These are phyloP conservation scores for Diarsia rubi DNA, from an alignment of 2,888 invertebrate genomes.

Conservation along the genomic window DNA sequence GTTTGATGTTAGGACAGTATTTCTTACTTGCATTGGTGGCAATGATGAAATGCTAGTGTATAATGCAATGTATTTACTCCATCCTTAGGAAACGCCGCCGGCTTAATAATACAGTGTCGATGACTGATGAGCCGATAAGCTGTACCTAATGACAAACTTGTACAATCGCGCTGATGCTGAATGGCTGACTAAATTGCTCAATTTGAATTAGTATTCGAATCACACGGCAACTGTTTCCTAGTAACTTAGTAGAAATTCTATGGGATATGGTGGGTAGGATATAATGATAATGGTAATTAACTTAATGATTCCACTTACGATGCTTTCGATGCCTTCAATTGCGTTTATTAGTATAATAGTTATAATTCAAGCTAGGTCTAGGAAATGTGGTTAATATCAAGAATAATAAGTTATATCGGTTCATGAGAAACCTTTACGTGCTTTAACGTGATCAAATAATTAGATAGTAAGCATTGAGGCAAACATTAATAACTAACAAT, in stretches of 20 bases:
- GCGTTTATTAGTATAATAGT: not conserved
- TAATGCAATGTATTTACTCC: constrained; percentile 3
- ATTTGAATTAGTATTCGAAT: constrained; percentile 41
- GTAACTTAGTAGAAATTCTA: not conserved
- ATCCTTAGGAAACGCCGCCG: not conserved
- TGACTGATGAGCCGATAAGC: constrained; percentile 25
- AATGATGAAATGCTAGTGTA: not conserved
- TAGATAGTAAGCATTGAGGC: not conserved
- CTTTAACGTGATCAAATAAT: not conserved
- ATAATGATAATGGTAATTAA: too few relatives aligned
- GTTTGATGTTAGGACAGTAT: not conserved
- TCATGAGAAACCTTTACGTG: not conserved
- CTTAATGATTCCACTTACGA: not conserved
- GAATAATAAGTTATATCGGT: not conserved
- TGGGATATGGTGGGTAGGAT: not conserved
- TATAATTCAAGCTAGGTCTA: not conserved
- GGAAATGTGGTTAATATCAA: not conserved
- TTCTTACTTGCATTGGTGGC: not conserved
- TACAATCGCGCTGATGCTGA: constrained; percentile 10
- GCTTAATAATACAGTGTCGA: not conserved
- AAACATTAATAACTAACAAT: too few relatives aligned
- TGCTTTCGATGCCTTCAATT: not conserved
- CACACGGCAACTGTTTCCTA: not conserved
- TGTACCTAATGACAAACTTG: constrained; percentile 21
- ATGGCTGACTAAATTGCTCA: constrained; percentile 34